A percentile compares a stretch with the other conserved stretches of the same genome.
These are phyloP conservation scores for Mareca strepera DNA, from an alignment of 2,797 vertebrate species.

Conservation along the genomic window DNA sequence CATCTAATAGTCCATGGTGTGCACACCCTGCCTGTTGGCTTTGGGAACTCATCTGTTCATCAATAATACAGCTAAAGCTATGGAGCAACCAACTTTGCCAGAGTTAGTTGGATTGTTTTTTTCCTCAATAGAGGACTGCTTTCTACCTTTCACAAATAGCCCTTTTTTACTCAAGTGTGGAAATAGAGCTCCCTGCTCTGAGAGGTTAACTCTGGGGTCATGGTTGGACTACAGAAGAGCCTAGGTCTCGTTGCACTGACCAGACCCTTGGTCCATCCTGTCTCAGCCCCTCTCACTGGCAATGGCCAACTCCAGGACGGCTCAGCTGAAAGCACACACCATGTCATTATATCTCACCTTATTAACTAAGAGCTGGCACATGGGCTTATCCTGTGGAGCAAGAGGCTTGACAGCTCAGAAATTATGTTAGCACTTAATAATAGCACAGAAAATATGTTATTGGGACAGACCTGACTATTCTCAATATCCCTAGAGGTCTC, in stretches of 20 bases:
- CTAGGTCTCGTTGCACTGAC: not conserved
- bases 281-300: not conserved
- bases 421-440: not conserved
- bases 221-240: not conserved
- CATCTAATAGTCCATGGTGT: not conserved
- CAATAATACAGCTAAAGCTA: not conserved
- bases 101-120: not conserved
- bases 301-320: not conserved
- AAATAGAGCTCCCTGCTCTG: not conserved
- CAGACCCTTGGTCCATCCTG: not conserved
- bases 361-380: not conserved
- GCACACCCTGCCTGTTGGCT: not conserved
- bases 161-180: not conserved
- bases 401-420: not conserved
- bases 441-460: not conserved
- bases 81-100: not conserved
- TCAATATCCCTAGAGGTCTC: not conserved
- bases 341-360: not conserved
- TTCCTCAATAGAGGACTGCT: not conserved
- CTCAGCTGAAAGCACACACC: not conserved
- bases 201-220: not conserved
- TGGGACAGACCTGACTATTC: not conserved
- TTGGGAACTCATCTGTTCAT: not conserved
- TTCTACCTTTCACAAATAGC: not conserved
- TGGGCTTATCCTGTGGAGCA: not conserved